Percentiles rank a stretch among this genome's conserved stretches.
Conservation (phyloP, 2,113 vertebrate species). For the Hypanus sabinus region DNA sequence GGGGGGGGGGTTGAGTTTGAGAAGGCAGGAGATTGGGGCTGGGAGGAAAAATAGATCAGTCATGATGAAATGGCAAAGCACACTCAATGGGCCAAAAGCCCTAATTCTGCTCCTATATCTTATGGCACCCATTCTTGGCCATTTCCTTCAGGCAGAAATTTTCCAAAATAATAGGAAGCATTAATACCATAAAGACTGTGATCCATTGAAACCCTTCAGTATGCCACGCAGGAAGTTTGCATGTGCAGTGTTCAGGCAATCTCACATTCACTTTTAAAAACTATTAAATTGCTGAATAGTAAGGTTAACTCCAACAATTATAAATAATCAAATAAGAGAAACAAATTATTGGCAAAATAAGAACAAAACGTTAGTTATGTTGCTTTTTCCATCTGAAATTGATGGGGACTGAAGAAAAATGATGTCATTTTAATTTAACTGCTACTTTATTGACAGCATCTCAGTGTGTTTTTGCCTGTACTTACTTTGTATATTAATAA, state of each 20-base stretch:
- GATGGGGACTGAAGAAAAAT: background rate
- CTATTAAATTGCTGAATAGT: background rate
- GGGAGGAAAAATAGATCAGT: too few species aligned
- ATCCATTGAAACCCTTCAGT: background rate
- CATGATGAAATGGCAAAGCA: too few species aligned
- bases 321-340: background rate
- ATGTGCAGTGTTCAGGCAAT: background rate
- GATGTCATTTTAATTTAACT: background rate
- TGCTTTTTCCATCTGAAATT: background rate
- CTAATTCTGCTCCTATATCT: too few species aligned
- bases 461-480: background rate
- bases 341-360: background rate
- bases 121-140: background rate
- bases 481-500: background rate
- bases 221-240: background rate
- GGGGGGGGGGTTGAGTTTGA: too few species aligned
- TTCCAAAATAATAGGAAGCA: background rate
- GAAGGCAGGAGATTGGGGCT: too few species aligned
- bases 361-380: background rate
- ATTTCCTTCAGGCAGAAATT: background rate
- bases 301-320: background rate
- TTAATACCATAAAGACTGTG: background rate
- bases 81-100: too few species aligned
- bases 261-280: background rate
- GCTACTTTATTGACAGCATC: background rate